Percentiles rank a stretch among this genome's conserved stretches.
Evolutionary conservation across 2,797 vertebrate genomes (phyloP).

Genomic region (Pagetopsis macropterus): DNA sequence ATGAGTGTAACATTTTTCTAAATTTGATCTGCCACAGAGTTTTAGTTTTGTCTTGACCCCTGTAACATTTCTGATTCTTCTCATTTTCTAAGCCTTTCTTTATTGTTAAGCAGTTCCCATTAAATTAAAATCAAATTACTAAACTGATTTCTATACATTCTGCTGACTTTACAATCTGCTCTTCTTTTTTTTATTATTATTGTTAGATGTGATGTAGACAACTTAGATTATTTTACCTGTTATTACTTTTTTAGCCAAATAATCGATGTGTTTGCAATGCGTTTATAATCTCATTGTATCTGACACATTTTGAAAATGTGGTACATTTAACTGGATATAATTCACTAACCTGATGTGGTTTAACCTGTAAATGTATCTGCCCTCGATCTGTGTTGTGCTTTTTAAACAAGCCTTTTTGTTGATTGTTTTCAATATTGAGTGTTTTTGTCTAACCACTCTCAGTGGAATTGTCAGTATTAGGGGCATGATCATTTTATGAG

Average conservation of each 20-base stretch:
- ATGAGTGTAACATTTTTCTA: slow-evolving; percentile 33
- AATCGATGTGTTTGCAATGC: not conserved
- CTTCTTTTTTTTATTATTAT: slow-evolving; percentile 26
- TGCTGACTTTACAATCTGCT: slow-evolving; percentile 3
- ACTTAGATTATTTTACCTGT: slow-evolving; percentile 6
- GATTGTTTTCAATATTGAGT: slow-evolving; percentile 20
- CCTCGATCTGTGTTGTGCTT: slow-evolving; percentile 21
- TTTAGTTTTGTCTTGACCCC: slow-evolving; percentile 31
- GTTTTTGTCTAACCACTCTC: slow-evolving; percentile 14
- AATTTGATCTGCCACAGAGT: slow-evolving; percentile 46
- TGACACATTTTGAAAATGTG: slow-evolving; percentile 13
- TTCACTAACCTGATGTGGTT: slow-evolving; percentile 18
- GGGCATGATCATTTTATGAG: slow-evolving; percentile 58
- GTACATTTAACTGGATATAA: slow-evolving; percentile 32
- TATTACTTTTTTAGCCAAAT: slow-evolving; percentile 1
- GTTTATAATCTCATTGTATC: slow-evolving; percentile 5
- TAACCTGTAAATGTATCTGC: slow-evolving; percentile 13
- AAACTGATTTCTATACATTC: slow-evolving; percentile 22
- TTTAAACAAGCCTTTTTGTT: slow-evolving; percentile 34
- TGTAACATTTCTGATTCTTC: slow-evolving; percentile 7
- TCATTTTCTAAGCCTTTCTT: slow-evolving; percentile 19
- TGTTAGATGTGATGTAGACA: slow-evolving; percentile 54
- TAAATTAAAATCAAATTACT: slow-evolving; percentile 48
- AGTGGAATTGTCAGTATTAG: slow-evolving; percentile 33
- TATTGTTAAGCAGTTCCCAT: slow-evolving; percentile 15